Conservation (phyloP, 2,797 vertebrate genomes). For the Zonotrichia albicollis region DNA sequence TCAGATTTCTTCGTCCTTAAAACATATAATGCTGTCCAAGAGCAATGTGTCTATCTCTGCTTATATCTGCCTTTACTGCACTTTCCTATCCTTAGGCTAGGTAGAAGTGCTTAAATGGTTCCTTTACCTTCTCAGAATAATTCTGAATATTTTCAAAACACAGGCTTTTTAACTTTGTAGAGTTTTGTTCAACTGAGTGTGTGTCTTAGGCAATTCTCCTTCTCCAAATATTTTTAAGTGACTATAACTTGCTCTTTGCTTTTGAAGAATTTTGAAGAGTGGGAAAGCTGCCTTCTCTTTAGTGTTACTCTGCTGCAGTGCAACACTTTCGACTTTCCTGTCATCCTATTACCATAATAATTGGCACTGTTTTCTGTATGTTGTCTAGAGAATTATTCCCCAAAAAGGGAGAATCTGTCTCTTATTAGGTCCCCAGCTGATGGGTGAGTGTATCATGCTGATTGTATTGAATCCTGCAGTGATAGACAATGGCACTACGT, state of each 20-base stretch:
- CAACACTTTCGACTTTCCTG: background rate
- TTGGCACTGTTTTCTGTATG: background rate
- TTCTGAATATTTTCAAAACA: background rate
- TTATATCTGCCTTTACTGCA: background rate
- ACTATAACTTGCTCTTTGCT: background rate
- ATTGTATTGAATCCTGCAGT: background rate
- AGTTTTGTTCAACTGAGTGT: background rate
- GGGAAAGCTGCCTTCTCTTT: background rate
- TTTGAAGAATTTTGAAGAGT: conserved; percentile 8
- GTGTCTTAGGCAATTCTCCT: background rate
- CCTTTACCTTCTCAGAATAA: background rate
- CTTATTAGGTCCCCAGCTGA: background rate
- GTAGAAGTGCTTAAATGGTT: background rate
- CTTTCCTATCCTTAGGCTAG: background rate
- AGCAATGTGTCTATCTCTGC: background rate
- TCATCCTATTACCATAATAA: background rate
- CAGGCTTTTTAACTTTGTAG: background rate
- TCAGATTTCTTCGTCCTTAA: background rate
- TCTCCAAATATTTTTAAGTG: background rate
- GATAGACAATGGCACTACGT: background rate
- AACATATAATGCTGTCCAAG: background rate
- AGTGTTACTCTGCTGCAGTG: background rate
- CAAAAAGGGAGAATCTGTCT: background rate
- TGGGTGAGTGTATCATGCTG: background rate
- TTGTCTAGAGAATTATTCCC: background rate